Evolutionary conservation across 2,888 invertebrate species (phyloP), one percentile per base, ranked within the genome.

Genomic region (Trissoscelio sp.): DNA sequence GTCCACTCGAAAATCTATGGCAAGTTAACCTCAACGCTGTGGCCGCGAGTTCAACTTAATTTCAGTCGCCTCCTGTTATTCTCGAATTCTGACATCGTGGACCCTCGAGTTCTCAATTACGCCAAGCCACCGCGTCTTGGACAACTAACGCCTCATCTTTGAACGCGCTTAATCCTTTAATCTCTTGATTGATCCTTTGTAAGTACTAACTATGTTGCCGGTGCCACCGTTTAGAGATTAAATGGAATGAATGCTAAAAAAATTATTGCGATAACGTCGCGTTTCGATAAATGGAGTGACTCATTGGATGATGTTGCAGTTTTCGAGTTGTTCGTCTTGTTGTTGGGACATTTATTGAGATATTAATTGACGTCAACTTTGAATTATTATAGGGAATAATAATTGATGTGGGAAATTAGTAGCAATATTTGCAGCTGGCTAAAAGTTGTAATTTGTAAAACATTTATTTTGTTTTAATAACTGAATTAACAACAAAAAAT

Each of bases 1-100:
- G 87, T 88, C 88, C 88, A 86, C 87, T 88, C 88, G 85, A 84
- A 84, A 88, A 88, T 88, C 88, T 85, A 85, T 84, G 81, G 85
- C 85, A 85, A 87, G 84, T 86, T 86, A 84, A 83, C 80, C 83
- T 66, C 83, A 83, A 72, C 81, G 70, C 72, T 73, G 78, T 46
- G 74, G 78, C 20, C 31, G 31, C 16, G 58, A 48, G 79, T 79
- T 78, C 69, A 81, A 81, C 81, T 73, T 81, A 81, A 81, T 81
- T 81, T 81, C 81, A 74, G 78, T 81, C 78, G 64, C 58, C 81
- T 73, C 67, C 60, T 81, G 81, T 74, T 78, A 78, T 74, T 82
- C 78, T 66, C 73, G 53, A 69, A 74, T 78, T 72, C 74, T 70
- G 82, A 66, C 79, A 66, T 66, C 79, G 66, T 74, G 74, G 70